These are phyloP conservation scores for Yponomeuta malinellus DNA, from an alignment of 2,888 invertebrate species.

Conservation along the genomic window DNA sequence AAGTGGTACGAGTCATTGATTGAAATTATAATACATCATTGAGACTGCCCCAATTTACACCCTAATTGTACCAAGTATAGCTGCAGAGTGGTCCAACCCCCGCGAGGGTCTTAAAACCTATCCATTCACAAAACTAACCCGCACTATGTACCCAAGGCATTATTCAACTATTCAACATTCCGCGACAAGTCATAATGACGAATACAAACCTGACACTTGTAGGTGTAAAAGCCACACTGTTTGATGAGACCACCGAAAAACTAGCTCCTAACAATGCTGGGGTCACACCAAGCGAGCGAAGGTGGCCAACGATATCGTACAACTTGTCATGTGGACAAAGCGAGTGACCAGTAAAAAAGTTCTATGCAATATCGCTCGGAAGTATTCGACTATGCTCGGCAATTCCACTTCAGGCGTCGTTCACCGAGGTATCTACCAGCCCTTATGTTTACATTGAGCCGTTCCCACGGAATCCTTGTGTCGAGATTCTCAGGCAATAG, in stretches of 20 bases:
- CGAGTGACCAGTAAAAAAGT: no score
- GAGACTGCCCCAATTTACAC: neutral
- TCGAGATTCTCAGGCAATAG: slow-evolving; percentile 55
- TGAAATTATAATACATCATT: no score
- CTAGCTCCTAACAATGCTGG: slow-evolving; percentile 47
- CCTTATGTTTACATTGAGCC: slow-evolving; percentile 33
- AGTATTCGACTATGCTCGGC: no score
- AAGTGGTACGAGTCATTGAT: no score
- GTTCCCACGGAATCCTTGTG: slow-evolving; percentile 69
- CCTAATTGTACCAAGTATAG: neutral
- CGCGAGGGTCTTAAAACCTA: neutral
- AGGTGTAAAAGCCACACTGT: slow-evolving; percentile 67
- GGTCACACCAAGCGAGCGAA: neutral
- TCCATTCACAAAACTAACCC: slow-evolving; percentile 66
- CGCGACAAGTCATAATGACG: slow-evolving; percentile 68
- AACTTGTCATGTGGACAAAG: no score
- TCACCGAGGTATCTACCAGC: slow-evolving; percentile 26
- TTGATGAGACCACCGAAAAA: slow-evolving; percentile 51
- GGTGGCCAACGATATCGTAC: no score
- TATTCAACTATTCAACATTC: slow-evolving; percentile 69
- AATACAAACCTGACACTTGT: slow-evolving; percentile 59
- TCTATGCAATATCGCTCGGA: no score
- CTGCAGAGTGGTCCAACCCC: neutral
- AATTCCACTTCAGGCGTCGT: neutral
- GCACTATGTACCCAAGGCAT: slow-evolving; percentile 53